Evolutionary conservation across 2,797 vertebrate genomes (phyloP), one percentile per base, ranked within the genome.

Genomic region (Lateolabrax maculatus): DNA sequence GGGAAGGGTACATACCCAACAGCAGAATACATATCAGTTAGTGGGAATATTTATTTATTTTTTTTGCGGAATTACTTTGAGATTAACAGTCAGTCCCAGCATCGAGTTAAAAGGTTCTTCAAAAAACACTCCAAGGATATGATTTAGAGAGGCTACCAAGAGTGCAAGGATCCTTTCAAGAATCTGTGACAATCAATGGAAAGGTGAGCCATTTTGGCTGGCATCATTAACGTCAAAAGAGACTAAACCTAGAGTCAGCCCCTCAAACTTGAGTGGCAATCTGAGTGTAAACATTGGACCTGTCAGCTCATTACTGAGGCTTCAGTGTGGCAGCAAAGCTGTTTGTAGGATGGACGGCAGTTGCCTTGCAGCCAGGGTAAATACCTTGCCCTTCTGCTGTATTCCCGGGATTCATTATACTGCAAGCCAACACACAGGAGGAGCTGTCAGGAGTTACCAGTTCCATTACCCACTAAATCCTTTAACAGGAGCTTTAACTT

Each of bases 281-380:
- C 57, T 52, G 77, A 89, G 90, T 80, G 83, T 92, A 93, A 95
- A 93, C 91, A 92, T 77, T 80, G 85, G 90, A 91, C 84, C 91
- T 93, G 92, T 94, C 94, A 94, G 92, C 94, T 95, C 93, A 94
- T 95, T 95, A 95, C 91, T 13, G 75, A 72, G 76, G 85, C 81
- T 83, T 93, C 89, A 89, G 81, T 75, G 89, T 84, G 87, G 91
- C 86, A 80, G 87, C 67, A n/a, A 60, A 84, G 88, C 80, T 76
- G 91, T 89, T 90, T 72, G 76, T 77, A 77, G 87, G 89, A 85
- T 83, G 89, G 90, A 91, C 81, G 52, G 81, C 86, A 62, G 86
- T 88, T 90, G 84, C 84, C 90, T 90, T 83, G 79, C 80, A 88
- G 89, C 84, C 79, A 58, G 89, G 88, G 92, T 92, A 94, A 94